Evolutionary conservation across 1,140 invertebrate genomes (phyloP).

Genomic region (Zophobas morio): DNA sequence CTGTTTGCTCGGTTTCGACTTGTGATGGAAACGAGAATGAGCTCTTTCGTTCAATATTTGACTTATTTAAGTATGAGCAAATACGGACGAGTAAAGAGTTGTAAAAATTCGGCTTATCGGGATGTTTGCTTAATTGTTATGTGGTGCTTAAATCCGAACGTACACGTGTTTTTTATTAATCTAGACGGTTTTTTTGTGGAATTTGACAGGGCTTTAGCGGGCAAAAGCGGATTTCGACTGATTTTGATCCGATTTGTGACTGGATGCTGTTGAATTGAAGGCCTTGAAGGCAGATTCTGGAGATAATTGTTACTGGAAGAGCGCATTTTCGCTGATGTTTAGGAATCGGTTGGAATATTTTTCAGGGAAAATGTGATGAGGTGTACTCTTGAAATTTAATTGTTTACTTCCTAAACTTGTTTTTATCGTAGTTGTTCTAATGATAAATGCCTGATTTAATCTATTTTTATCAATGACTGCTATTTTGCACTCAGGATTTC

Average conservation of each 20-base stretch:
- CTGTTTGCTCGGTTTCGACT: background rate
- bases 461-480: too few species aligned
- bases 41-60: conserved; percentile 30
- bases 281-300: too few species aligned
- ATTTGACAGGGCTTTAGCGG: background rate
- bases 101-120: conserved; percentile 26
- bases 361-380: too few species aligned
- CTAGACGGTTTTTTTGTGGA: background rate
- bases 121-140: conserved; percentile 26
- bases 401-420: too few species aligned
- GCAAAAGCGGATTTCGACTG: conserved; percentile 21
- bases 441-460: too few species aligned
- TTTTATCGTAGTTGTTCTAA: too few species aligned
- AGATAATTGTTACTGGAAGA: too few species aligned
- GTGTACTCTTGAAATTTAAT: too few species aligned
- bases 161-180: conserved; percentile 22
- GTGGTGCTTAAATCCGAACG: conserved; percentile 13
- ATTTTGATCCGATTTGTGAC: conserved; percentile 36
- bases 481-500: too few species aligned
- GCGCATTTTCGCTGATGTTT: too few species aligned
- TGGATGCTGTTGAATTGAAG: background rate
- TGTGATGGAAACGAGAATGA: background rate
- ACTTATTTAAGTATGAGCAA: conserved; percentile 14
- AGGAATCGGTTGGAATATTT: too few species aligned
- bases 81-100: conserved; percentile 5